phyloP scores from a whole-genome alignment of 1,140 invertebrate genomes.

The Pinna nobilis region DNA sequence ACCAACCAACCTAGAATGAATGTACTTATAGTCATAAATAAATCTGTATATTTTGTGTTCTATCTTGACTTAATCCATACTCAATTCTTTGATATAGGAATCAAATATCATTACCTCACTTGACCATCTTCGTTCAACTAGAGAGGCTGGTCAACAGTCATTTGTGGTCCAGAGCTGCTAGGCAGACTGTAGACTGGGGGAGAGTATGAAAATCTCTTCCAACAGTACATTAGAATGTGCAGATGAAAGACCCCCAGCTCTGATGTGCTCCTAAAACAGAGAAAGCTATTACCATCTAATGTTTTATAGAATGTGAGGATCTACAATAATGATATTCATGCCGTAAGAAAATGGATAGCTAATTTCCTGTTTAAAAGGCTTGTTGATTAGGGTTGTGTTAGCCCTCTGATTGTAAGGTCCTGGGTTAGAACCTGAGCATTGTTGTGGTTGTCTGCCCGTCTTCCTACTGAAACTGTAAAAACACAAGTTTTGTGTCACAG shows the following conservation, averaged over 20 bases:
- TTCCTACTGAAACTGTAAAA: no score
- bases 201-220: background rate
- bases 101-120: background rate
- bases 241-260: slow-evolving; percentile 8
- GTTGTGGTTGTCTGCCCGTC: background rate
- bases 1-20: background rate
- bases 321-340: background rate
- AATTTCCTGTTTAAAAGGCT: background rate
- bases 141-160: slow-evolving; percentile 2
- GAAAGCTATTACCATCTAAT: background rate
- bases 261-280: slow-evolving; percentile 9
- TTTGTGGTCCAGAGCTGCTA: slow-evolving; percentile 41
- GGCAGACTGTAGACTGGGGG: slow-evolving; percentile 2
- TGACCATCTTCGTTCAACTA: slow-evolving; percentile 32
- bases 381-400: slow-evolving; percentile 4
- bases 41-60: background rate
- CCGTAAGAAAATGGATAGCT: background rate
- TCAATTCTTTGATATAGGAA: background rate
- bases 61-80: background rate
- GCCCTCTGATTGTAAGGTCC: background rate
- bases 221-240: slow-evolving; percentile 11
- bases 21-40: background rate
- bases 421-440: background rate
- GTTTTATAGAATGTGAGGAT: background rate
- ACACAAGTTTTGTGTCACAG: background rate